A percentile compares a stretch with the other conserved stretches of the same genome.
These are phyloP conservation scores for Ifrita kowaldi DNA, from an alignment of 2,113 vertebrate genomes.

Conservation along the genomic window DNA sequence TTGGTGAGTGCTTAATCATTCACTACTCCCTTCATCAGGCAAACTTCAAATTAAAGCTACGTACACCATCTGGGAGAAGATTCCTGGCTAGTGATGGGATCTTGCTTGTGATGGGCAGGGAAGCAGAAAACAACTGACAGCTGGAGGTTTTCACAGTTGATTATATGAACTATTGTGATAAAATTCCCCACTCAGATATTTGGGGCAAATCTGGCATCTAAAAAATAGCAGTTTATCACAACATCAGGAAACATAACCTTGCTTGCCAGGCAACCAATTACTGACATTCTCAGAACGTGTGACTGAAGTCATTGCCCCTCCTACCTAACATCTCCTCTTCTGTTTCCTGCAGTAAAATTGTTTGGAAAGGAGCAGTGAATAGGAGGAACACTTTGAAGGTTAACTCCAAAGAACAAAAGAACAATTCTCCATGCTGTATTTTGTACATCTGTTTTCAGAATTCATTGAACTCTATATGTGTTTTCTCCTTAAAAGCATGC, in stretches of 20 bases:
- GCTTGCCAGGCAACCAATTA: not conserved
- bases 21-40: not conserved
- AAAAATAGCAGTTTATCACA: not conserved
- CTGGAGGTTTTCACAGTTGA: not conserved
- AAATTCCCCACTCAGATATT: not conserved
- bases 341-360: not conserved
- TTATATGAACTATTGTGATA: not conserved
- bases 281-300: not conserved
- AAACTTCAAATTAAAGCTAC: not conserved
- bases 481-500: not conserved
- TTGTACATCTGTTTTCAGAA: not conserved
- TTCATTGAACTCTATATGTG: not conserved
- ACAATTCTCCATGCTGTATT: not conserved
- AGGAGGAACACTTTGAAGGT: not conserved
- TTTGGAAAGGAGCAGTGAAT: not conserved
- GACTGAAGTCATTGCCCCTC: not conserved
- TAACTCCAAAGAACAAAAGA: not conserved
- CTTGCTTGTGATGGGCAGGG: not conserved
- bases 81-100: not conserved
- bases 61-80: not conserved
- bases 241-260: not conserved
- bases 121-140: constrained; percentile 5
- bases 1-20: not conserved
- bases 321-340: not conserved
- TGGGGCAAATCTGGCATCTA: not conserved